phyloP scores from a whole-genome alignment of 2,888 invertebrate genomes.

The Melanotus villosus region DNA sequence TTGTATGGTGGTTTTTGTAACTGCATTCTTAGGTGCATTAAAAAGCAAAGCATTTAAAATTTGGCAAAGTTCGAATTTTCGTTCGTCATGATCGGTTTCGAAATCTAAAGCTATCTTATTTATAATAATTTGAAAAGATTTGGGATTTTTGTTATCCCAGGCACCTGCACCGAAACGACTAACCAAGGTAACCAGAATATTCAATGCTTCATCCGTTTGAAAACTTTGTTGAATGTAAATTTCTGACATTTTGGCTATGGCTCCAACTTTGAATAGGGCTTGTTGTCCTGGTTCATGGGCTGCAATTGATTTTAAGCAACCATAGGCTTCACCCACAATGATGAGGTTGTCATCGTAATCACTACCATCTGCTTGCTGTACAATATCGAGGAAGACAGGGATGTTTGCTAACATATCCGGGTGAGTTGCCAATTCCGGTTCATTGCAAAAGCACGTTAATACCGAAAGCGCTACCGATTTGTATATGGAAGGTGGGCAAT shows the following conservation, averaged over 20 bases:
- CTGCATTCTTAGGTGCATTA: slow-evolving; percentile 79
- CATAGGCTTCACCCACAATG: slow-evolving; percentile 88
- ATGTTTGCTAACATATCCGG: slow-evolving; percentile 88
- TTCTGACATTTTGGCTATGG: slow-evolving; percentile 86
- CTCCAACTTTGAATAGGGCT: slow-evolving; percentile 83
- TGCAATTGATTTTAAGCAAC: slow-evolving; percentile 87
- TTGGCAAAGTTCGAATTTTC: slow-evolving; percentile 91
- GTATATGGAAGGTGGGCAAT: slow-evolving; percentile 91
- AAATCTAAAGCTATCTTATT: slow-evolving; percentile 90
- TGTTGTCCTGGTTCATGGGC: slow-evolving; percentile 84
- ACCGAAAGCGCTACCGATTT: slow-evolving; percentile 92
- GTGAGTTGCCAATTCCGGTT: slow-evolving; percentile 84
- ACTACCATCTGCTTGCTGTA: slow-evolving; percentile 86
- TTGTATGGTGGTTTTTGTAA: slow-evolving; percentile 73
- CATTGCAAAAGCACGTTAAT: slow-evolving; percentile 88
- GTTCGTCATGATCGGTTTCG: slow-evolving; percentile 88
- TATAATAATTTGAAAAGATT: slow-evolving; percentile 85
- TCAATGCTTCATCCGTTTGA: slow-evolving; percentile 90
- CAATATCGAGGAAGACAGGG: slow-evolving; percentile 87
- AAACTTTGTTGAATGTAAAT: slow-evolving; percentile 91
- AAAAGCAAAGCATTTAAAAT: slow-evolving; percentile 82
- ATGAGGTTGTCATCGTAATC: slow-evolving; percentile 90
- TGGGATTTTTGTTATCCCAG: slow-evolving; percentile 83
- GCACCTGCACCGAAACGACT: slow-evolving; percentile 80
- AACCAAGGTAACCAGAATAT: slow-evolving; percentile 81